A percentile compares a stretch with the other conserved stretches of the same genome.
These are phyloP conservation scores for Grapholita molesta DNA, from an alignment of 1,140 invertebrate genomes.

Conservation along the genomic window DNA sequence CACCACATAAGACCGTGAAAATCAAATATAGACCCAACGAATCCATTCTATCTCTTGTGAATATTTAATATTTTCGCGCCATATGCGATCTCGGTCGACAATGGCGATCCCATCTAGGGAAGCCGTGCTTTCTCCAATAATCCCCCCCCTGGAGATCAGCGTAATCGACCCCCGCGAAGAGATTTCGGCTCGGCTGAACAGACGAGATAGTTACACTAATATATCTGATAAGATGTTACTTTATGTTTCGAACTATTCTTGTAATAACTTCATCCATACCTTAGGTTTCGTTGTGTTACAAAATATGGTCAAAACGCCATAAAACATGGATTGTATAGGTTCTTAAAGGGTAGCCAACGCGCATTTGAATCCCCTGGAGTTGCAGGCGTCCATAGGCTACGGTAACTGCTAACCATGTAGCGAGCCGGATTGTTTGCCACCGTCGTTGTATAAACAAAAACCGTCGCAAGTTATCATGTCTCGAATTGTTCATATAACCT, in stretches of 20 bases:
- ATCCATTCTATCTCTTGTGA: constrained; percentile 45
- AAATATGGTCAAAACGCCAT: no score
- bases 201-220: neutral
- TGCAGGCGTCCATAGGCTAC: no score
- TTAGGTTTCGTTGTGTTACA: no score
- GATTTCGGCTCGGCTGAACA: constrained; percentile 29
- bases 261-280: no score
- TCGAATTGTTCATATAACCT: no score
- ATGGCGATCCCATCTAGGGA: constrained; percentile 41
- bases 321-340: no score
- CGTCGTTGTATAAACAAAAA: no score
- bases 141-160: constrained; percentile 41
- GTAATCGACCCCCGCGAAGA: constrained; percentile 30
- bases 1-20: neutral
- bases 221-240: neutral
- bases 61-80: constrained; percentile 56
- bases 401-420: no score
- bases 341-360: no score
- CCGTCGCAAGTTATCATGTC: no score
- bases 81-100: constrained; percentile 49
- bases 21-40: constrained; percentile 24
- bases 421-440: no score
- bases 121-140: constrained; percentile 49
- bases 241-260: neutral
- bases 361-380: no score